Conservation (phyloP, 1,140 invertebrate genomes). For the Papilio polyxenes region DNA sequence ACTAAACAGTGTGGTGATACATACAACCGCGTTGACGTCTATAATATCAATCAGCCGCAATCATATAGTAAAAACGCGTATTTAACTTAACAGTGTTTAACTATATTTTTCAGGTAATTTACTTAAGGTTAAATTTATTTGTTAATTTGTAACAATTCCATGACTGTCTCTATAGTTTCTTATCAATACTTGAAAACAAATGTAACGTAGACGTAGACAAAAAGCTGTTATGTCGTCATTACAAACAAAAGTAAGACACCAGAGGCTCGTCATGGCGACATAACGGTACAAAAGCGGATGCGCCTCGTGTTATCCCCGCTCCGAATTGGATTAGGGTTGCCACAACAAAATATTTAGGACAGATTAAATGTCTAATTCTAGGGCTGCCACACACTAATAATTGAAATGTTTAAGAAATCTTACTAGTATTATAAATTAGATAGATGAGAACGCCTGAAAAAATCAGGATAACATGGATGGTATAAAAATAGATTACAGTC, state of each 20-base stretch:
- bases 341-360: background rate
- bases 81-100: too few species aligned
- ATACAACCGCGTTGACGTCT: too few species aligned
- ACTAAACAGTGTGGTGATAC: too few species aligned
- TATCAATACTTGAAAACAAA: background rate
- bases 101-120: too few species aligned
- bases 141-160: background rate
- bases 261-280: background rate
- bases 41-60: too few species aligned
- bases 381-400: background rate
- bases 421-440: background rate
- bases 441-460: too few species aligned
- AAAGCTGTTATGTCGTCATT: background rate
- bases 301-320: slow-evolving; percentile 1
- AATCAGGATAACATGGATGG: too few species aligned
- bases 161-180: background rate
- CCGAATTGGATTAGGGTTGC: slow-evolving; percentile 12
- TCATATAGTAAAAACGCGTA: too few species aligned
- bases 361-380: background rate
- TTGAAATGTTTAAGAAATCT: background rate
- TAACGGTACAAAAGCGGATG: slow-evolving; percentile 14
- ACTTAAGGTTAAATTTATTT: too few species aligned
- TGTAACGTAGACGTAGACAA: background rate
- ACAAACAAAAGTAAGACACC: slow-evolving; percentile 22
- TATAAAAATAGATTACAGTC: too few species aligned